Evolutionary conservation across 2,113 vertebrate genomes (phyloP).

Genomic region (Mesitornis unicolor): DNA sequence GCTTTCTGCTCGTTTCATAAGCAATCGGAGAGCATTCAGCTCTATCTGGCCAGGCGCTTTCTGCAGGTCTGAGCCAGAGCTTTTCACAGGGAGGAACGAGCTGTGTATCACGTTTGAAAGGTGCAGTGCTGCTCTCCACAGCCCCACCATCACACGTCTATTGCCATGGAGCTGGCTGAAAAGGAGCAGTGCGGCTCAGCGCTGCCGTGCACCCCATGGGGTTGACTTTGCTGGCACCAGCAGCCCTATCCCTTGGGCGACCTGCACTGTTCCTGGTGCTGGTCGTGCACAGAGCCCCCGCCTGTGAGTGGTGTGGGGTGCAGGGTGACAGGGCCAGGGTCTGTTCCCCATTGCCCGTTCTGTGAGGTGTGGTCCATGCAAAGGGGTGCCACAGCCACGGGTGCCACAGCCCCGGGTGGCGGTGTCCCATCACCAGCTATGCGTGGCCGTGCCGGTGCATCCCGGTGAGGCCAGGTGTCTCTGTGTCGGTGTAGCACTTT

Average conservation of each 20-base stretch:
- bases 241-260: fast-evolving
- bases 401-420: fast-evolving
- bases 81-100: neutral
- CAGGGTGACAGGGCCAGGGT: fast-evolving
- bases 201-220: fast-evolving
- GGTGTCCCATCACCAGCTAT: neutral
- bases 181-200: neutral
- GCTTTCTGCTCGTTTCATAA: neutral
- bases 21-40: neutral
- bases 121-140: neutral
- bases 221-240: fast-evolving
- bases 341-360: fast-evolving
- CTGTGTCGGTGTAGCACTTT: neutral
- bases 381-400: fast-evolving
- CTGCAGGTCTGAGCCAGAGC: neutral
- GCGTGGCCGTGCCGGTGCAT: fast-evolving
- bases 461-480: fast-evolving
- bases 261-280: too few species aligned
- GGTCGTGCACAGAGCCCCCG: fast-evolving
- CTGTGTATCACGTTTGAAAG: neutral
- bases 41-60: neutral
- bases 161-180: neutral
- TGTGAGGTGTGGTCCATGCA: neutral
- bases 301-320: fast-evolving
- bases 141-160: neutral